phyloP scores from a whole-genome alignment of 2,797 vertebrate genomes.

The Cossypha niveicapilla region DNA sequence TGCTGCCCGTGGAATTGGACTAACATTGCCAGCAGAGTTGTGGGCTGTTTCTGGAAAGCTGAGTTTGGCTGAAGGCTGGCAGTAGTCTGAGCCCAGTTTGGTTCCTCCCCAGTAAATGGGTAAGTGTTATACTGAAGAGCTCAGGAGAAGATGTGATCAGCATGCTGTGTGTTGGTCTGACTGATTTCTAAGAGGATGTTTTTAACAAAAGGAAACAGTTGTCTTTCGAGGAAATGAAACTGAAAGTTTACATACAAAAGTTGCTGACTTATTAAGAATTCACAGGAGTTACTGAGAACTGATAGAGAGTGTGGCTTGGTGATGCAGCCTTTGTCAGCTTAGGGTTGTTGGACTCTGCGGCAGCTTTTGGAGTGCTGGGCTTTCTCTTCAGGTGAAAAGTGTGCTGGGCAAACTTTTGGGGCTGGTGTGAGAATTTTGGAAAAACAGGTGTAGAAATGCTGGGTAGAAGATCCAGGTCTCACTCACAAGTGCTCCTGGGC shows the following conservation, averaged over 20 bases:
- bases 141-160: background rate
- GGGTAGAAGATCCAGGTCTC: background rate
- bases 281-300: background rate
- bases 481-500: background rate
- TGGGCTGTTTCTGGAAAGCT: background rate
- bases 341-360: background rate
- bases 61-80: background rate
- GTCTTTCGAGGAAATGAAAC: background rate
- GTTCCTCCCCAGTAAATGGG: rapidly evolving
- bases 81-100: background rate
- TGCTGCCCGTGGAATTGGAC: background rate
- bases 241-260: rapidly evolving
- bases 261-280: background rate
- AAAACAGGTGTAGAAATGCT: background rate
- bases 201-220: background rate
- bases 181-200: background rate
- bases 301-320: background rate
- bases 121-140: background rate
- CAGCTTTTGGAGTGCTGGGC: background rate
- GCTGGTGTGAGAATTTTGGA: background rate
- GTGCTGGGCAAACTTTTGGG: background rate
- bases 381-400: background rate
- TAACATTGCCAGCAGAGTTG: background rate
- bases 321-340: background rate
- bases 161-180: background rate